These are phyloP conservation scores for Mesoclemmys tuberculata DNA, from an alignment of 2,113 vertebrate species.

Conservation along the genomic window DNA sequence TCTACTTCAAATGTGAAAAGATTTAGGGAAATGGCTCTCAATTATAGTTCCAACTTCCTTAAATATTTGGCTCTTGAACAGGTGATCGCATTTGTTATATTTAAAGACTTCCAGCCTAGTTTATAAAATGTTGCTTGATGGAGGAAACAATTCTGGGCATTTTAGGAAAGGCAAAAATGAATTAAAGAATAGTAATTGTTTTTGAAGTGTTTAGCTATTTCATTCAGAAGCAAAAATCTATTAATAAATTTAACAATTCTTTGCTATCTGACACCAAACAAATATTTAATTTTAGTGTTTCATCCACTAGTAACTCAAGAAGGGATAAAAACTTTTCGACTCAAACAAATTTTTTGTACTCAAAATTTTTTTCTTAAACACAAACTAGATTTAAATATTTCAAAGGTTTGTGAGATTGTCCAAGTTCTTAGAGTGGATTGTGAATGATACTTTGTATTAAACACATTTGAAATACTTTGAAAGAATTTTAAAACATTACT, in stretches of 20 bases:
- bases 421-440: neutral
- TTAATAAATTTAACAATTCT: neutral
- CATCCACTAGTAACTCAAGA: neutral
- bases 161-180: neutral
- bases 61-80: neutral
- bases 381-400: neutral
- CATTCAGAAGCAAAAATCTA: neutral
- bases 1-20: neutral
- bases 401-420: neutral
- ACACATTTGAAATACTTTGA: constrained; percentile 3
- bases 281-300: neutral
- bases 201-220: neutral
- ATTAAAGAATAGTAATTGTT: neutral
- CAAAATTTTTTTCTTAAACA: neutral
- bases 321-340: neutral
- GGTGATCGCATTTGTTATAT: neutral
- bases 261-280: neutral
- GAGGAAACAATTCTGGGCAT: neutral
- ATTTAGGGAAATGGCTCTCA: neutral
- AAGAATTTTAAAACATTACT: neutral
- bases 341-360: neutral
- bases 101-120: neutral
- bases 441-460: rapidly evolving
- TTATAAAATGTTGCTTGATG: neutral
- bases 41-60: neutral